Evolutionary conservation across 2,888 invertebrate species (phyloP).

Genomic region (Heterodera filipjevi): DNA sequence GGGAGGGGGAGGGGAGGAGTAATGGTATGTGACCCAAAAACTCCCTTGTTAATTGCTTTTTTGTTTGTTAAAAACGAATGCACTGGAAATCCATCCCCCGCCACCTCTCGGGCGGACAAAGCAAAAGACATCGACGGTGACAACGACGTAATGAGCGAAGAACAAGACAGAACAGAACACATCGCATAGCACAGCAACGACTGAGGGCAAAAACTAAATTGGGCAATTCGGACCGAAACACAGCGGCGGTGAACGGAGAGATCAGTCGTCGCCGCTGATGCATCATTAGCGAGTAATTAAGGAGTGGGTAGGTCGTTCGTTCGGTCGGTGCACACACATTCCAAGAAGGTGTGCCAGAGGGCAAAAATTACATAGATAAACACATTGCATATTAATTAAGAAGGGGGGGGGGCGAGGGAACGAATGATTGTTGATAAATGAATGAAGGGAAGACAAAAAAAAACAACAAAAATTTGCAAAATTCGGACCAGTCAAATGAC

Average conservation of each 20-base stretch:
- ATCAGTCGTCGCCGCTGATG: too few species aligned
- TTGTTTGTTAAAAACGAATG: too few species aligned
- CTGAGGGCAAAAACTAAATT: slow-evolving; percentile 11
- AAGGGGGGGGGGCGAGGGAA: not conserved
- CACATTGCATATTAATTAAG: not conserved
- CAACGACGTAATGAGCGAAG: not conserved
- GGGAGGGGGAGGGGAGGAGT: too few species aligned
- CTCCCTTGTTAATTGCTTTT: too few species aligned
- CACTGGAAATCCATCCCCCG: not conserved
- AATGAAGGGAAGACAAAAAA: not conserved
- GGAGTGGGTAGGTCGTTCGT: not conserved
- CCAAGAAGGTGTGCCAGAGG: not conserved
- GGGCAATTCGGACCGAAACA: not conserved
- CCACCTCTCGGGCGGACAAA: not conserved
- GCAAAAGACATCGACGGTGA: not conserved
- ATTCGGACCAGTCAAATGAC: slow-evolving; percentile 1
- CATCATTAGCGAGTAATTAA: too few species aligned
- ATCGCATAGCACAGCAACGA: not conserved
- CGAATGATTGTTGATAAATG: not conserved
- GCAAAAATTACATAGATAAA: slow-evolving; percentile 1
- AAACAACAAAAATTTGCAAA: not conserved
- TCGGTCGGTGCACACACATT: not conserved
- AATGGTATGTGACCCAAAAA: not conserved
- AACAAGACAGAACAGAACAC: not conserved
- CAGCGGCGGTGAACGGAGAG: not conserved